A percentile compares a stretch with the other conserved stretches of the same genome.
Conservation (phyloP, 2,797 vertebrate genomes). For the Arvicola amphibius region DNA sequence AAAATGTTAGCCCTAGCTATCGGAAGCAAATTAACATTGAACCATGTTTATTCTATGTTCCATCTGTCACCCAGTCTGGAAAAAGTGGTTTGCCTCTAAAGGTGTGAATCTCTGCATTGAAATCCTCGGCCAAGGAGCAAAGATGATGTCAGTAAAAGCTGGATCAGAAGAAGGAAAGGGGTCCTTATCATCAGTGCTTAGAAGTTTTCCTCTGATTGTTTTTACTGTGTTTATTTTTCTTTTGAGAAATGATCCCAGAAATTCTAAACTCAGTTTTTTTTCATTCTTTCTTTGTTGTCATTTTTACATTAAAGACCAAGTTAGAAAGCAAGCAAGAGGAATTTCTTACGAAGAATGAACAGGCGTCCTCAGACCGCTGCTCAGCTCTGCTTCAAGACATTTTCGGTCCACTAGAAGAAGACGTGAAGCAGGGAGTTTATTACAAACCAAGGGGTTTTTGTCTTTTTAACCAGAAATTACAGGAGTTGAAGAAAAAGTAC, state of each 20-base stretch:
- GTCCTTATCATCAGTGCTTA: too few species aligned
- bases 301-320: too few species aligned
- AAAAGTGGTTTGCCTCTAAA: neutral
- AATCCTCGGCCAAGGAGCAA: neutral
- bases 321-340: too few species aligned
- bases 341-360: too few species aligned
- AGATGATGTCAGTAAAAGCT: neutral
- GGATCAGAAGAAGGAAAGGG: neutral
- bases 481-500: slow-evolving; percentile 74
- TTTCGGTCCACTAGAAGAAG: slow-evolving; percentile 71
- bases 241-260: too few species aligned
- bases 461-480: slow-evolving; percentile 53
- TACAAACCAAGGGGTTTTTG: slow-evolving; percentile 77
- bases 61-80: neutral
- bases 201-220: too few species aligned
- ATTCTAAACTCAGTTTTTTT: neutral
- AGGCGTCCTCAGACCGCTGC: slow-evolving; percentile 58
- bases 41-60: neutral
- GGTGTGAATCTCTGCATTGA: neutral
- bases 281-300: neutral
- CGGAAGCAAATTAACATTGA: neutral
- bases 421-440: slow-evolving; percentile 53
- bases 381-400: slow-evolving; percentile 60
- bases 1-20: too few species aligned
- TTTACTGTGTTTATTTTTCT: too few species aligned